Conservation (phyloP, 2,888 invertebrate genomes). For the Pristionchus exspectatus region DNA sequence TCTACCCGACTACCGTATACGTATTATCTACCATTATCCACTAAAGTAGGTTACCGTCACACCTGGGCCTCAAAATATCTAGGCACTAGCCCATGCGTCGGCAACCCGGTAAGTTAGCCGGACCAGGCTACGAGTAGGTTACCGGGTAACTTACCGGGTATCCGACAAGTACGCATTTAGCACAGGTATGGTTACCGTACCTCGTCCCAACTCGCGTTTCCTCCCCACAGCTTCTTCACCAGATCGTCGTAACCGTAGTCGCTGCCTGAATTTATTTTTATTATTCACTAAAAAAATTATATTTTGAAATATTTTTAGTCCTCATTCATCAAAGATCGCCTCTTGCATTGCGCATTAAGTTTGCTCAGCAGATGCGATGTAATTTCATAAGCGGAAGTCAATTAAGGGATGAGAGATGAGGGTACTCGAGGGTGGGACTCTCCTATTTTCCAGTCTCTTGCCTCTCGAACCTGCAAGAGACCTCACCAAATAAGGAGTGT, state of each 20-base stretch:
- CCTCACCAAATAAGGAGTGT: too few species aligned
- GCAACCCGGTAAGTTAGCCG: too few species aligned
- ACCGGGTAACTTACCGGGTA: too few species aligned
- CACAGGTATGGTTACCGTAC: too few species aligned
- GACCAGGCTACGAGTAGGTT: too few species aligned
- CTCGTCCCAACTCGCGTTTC: conserved; percentile 57
- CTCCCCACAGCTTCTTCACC: conserved; percentile 67
- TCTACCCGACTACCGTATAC: background rate
- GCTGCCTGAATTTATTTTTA: conserved; percentile 23
- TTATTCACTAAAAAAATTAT: background rate
- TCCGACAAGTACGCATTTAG: too few species aligned
- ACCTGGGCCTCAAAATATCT: too few species aligned
- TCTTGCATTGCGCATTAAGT: background rate
- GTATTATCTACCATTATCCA: background rate
- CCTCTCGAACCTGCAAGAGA: background rate
- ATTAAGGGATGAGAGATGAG: background rate
- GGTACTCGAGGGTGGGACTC: background rate
- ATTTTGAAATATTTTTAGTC: background rate
- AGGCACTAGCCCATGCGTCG: too few species aligned
- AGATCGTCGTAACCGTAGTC: conserved; percentile 62
- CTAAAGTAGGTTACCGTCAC: background rate
- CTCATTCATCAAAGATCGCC: conserved; percentile 3
- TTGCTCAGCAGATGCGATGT: background rate
- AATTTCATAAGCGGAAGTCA: conserved; percentile 43
- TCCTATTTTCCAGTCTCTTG: background rate